These are phyloP conservation scores for Cecropterus lyciades DNA, from an alignment of 1,140 invertebrate species.

Conservation along the genomic window DNA sequence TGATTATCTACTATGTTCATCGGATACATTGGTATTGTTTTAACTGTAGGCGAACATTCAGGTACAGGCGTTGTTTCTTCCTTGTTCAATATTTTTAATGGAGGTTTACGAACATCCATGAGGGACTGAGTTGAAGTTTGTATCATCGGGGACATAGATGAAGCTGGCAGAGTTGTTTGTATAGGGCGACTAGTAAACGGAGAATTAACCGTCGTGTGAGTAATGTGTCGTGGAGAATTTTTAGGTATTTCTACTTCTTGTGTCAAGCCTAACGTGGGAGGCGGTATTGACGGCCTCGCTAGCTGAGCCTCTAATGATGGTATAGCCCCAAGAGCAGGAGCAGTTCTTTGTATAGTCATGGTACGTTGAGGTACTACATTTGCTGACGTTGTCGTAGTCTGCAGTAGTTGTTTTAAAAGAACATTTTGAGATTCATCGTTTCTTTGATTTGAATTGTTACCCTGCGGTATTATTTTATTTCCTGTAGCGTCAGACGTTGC, in stretches of 20 bases:
- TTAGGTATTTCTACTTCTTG: constrained; percentile 85
- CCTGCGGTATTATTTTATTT: constrained; percentile 53
- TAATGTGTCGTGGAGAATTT: constrained; percentile 78
- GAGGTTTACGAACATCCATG: constrained; percentile 79
- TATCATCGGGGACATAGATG: constrained; percentile 67
- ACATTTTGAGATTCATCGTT: constrained; percentile 94
- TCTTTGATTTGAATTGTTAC: constrained; percentile 69
- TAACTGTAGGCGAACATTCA: constrained; percentile 76
- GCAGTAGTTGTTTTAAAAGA: constrained; percentile 94
- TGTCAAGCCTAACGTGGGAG: constrained; percentile 76
- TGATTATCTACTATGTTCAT: constrained; percentile 68
- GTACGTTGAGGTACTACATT: constrained; percentile 78
- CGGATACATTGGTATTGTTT: constrained; percentile 69
- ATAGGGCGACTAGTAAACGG: constrained; percentile 73
- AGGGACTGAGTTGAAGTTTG: constrained; percentile 80
- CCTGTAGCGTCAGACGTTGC: constrained; percentile 44
- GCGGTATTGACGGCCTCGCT: constrained; percentile 88
- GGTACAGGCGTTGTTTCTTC: constrained; percentile 75
- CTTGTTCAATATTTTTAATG: constrained; percentile 71
- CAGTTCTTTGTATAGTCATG: constrained; percentile 82
- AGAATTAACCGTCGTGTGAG: constrained; percentile 58
- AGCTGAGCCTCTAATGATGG: constrained; percentile 90
- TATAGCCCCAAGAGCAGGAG: constrained; percentile 87
- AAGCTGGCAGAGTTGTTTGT: constrained; percentile 64
- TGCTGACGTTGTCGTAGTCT: constrained; percentile 89